A percentile compares a stretch with the other conserved stretches of the same genome.
Conservation (phyloP, 2,888 invertebrate genomes). For the Mechanitis mazaeus region DNA sequence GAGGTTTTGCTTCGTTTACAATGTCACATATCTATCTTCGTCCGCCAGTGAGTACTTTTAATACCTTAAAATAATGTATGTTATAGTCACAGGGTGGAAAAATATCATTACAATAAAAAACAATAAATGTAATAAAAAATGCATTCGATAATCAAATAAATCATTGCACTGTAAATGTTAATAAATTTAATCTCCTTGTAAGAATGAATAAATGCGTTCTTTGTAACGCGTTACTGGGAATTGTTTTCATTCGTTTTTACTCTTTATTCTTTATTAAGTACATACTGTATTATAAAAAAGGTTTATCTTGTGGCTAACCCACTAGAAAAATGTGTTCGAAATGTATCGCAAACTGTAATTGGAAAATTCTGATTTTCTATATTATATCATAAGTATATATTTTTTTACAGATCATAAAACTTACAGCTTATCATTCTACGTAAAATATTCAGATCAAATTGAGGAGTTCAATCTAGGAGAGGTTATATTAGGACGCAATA, state of each 20-base stretch:
- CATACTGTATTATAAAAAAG: too few species aligned
- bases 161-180: not conserved
- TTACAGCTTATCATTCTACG: slow-evolving; percentile 54
- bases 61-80: not conserved
- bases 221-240: too few species aligned
- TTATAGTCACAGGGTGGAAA: too few species aligned
- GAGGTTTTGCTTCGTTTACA: slow-evolving; percentile 63
- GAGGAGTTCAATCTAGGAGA: slow-evolving; percentile 48
- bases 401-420: slow-evolving; percentile 53
- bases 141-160: not conserved
- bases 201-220: not conserved
- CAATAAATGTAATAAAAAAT: not conserved
- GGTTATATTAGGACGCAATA: slow-evolving; percentile 42
- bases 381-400: too few species aligned
- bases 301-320: too few species aligned
- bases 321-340: too few species aligned
- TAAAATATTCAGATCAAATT: slow-evolving; percentile 59
- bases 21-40: slow-evolving; percentile 53
- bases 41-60: slow-evolving; percentile 51
- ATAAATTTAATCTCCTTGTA: not conserved
- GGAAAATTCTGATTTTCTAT: too few species aligned
- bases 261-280: too few species aligned
- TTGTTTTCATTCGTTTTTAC: too few species aligned
- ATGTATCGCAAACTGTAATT: too few species aligned
- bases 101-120: not conserved